Evolutionary conservation across 2,888 invertebrate genomes (phyloP), one percentile per base, ranked within the genome.

Genomic region (Cataglyphis rosenhaueri): DNA sequence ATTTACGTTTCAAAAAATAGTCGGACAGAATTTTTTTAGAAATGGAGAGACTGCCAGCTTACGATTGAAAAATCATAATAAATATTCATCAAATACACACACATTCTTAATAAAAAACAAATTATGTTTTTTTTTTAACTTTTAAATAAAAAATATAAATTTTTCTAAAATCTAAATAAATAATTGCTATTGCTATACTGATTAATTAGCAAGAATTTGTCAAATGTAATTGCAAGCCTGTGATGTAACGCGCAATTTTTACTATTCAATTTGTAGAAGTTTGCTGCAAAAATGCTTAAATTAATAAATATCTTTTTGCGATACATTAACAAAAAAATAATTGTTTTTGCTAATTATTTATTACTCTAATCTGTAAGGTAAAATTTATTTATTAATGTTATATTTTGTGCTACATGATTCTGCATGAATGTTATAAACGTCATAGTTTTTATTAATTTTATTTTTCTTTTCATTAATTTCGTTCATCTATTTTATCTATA

Each of bases 191-290:
- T 64, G 18, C 52, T 35, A 38, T 4, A 18, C 8, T 48, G 25
- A 35, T 8, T 75, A 75, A 75, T 75, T 75, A 75, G 35, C 48
- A 5, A 10, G 8, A 64, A 12, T 48, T 75, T 75, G 3, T 52
- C 38, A 65, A 65, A 65, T 12, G 9, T 12, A 8, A 52, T 52
- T 75, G 35, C 18, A 65, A 35, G 32, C 21, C 18, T 8, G 6
- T 10, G 6, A 3, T 25, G 8, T 44, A n/a, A 12, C 57, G 38
- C 44, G 25, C 3, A 29, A 52, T 52, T 65, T 65, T 44, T 65
- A 15, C 25, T 18, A 25, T 52, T 75, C 3, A 48, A 35, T 29
- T 35, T 52, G 0, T 6, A 52, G 18, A 75, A 52, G 25, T 12
- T 41, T 38, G 25, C 18, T 38, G 25, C 18, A 61, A 25, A 10